Conservation (phyloP, 2,888 invertebrate species). For the Cephus nigrinus region DNA sequence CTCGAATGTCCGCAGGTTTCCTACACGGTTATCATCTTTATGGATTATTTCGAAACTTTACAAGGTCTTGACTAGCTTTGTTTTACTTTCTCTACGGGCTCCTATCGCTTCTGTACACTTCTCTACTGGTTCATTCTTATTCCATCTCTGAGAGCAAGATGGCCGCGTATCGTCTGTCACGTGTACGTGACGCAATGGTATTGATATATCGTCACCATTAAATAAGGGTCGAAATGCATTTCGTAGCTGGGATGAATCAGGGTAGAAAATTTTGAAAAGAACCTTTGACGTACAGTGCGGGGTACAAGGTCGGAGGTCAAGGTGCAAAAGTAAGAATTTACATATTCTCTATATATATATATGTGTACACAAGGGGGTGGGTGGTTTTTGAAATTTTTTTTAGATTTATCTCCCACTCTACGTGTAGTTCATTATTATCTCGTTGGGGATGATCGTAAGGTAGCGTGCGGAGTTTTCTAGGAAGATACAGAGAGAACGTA, state of each 20-base stretch:
- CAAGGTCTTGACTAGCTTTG: background rate
- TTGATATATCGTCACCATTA: background rate
- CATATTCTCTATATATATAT: background rate
- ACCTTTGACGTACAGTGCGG: background rate
- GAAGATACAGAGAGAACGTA: constrained; percentile 23
- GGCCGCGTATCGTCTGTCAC: background rate
- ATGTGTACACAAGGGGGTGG: too few relatives aligned
- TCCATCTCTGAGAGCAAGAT: background rate
- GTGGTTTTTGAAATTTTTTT: background rate
- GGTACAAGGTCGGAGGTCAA: background rate
- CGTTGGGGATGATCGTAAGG: constrained; percentile 1
- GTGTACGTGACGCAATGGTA: background rate
- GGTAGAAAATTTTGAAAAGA: background rate
- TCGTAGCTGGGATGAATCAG: background rate
- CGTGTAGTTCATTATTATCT: background rate
- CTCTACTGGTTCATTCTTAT: background rate
- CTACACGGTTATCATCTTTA: background rate
- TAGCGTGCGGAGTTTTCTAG: constrained; percentile 1
- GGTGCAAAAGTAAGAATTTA: background rate
- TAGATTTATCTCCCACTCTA: background rate
- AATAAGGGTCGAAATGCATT: background rate
- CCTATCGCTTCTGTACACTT: too few relatives aligned
- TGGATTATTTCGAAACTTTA: background rate
- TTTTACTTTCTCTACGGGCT: background rate
- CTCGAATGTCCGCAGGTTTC: background rate